A percentile compares a stretch with the other conserved stretches of the same genome.
Evolutionary conservation across 2,797 vertebrate genomes (phyloP).

Genomic region (Parauchenoglanis punctatus): DNA sequence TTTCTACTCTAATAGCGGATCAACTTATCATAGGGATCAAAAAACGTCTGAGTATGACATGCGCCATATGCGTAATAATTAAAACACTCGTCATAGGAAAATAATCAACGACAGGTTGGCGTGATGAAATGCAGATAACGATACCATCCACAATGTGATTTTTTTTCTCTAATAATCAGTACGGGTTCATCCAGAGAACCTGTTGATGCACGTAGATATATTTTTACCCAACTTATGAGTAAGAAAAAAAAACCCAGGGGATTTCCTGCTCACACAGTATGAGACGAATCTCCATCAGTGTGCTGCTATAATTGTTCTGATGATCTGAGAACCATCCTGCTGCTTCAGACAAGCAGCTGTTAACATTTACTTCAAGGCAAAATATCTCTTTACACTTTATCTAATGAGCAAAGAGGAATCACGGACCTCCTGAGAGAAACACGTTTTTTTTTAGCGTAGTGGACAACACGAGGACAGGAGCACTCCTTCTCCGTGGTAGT

Average conservation of each 20-base stretch:
- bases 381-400: background rate
- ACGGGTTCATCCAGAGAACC: background rate
- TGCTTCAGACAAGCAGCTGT: constrained; percentile 39
- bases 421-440: background rate
- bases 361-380: background rate
- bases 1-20: background rate
- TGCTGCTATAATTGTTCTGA: background rate
- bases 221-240: background rate
- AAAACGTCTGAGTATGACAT: background rate
- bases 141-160: background rate
- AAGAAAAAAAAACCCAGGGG: no score
- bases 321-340: constrained; percentile 8
- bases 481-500: background rate
- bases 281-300: background rate
- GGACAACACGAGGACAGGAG: background rate
- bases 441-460: background rate
- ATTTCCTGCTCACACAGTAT: background rate
- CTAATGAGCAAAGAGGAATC: background rate
- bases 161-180: background rate
- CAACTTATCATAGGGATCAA: background rate
- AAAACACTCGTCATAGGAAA: background rate
- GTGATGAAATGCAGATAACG: background rate
- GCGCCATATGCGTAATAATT: background rate
- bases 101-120: background rate
- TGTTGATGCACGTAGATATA: background rate